Percentiles rank a stretch among this genome's conserved stretches.
phyloP scores from a whole-genome alignment of 2,797 vertebrate genomes.

The Garrulus glandarius region DNA sequence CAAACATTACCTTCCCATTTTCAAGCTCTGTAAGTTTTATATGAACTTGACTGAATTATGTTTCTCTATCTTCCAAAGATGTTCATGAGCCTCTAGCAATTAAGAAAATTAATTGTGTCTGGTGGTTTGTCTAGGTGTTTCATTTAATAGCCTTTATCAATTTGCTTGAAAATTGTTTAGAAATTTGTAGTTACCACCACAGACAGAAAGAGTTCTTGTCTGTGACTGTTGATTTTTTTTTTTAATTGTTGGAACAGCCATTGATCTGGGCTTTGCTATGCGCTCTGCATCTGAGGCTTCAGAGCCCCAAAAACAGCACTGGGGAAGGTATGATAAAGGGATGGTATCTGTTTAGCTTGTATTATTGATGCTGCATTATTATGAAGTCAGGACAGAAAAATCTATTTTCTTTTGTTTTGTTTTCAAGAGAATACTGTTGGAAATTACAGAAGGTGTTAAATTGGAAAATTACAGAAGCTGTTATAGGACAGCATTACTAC shows the following conservation, averaged over 20 bases:
- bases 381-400: background rate
- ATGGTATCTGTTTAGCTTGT: background rate
- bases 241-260: background rate
- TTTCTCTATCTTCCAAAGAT: background rate
- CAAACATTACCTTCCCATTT: background rate
- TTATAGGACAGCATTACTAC: background rate
- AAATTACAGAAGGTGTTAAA: background rate
- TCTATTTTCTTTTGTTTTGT: rapidly evolving
- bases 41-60: background rate
- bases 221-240: background rate
- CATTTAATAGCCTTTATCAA: background rate
- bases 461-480: background rate
- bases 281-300: background rate
- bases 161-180: background rate
- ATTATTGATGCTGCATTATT: background rate
- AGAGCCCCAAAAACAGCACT: background rate
- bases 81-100: background rate
- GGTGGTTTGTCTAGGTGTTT: background rate
- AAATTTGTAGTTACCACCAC: background rate
- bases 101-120: background rate
- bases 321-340: background rate
- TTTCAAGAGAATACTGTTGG: background rate
- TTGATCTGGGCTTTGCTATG: background rate
- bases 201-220: background rate
- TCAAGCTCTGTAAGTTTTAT: background rate